phyloP scores from a whole-genome alignment of 2,113 vertebrate genomes.

The Phalacrocorax carbo region DNA sequence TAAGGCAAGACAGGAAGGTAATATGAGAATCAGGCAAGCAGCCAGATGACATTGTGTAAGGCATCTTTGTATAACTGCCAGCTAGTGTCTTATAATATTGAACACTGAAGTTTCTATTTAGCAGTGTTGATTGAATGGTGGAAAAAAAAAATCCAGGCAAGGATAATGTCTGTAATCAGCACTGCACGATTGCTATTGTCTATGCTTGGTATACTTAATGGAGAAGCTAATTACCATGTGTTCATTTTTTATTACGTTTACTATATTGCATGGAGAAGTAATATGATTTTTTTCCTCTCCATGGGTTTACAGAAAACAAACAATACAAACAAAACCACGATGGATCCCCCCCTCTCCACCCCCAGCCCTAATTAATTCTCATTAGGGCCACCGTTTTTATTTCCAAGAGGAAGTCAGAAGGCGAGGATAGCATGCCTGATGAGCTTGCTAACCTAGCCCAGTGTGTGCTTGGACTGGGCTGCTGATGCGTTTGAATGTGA shows the following conservation, averaged over 20 bases:
- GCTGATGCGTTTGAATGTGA: constrained; percentile 44
- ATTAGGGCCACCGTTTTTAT: constrained; percentile 55
- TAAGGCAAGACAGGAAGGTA: constrained; percentile 66
- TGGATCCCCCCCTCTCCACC: not conserved
- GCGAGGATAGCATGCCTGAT: constrained; percentile 51
- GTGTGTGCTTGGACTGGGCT: constrained; percentile 47
- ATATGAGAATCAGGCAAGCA: constrained; percentile 66
- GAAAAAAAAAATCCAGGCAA: constrained; percentile 49
- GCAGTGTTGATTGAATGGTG: constrained; percentile 64
- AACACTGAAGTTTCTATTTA: constrained; percentile 70
- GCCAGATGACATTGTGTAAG: constrained; percentile 70
- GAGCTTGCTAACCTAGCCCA: constrained; percentile 44
- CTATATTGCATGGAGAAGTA: constrained; percentile 51
- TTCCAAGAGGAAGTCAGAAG: constrained; percentile 62
- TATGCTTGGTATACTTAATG: constrained; percentile 61
- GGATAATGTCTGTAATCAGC: constrained; percentile 69
- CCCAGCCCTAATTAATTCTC: constrained; percentile 57
- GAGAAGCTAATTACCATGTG: constrained; percentile 65
- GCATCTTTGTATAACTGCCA: constrained; percentile 71
- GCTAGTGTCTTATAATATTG: constrained; percentile 67
- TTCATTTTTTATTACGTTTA: constrained; percentile 62
- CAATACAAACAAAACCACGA: constrained; percentile 52
- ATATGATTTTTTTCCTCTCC: constrained; percentile 43
- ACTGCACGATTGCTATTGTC: constrained; percentile 59
- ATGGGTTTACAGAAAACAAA: constrained; percentile 63